phyloP scores from a whole-genome alignment of 2,113 vertebrate genomes.

The Trinectes maculatus region DNA sequence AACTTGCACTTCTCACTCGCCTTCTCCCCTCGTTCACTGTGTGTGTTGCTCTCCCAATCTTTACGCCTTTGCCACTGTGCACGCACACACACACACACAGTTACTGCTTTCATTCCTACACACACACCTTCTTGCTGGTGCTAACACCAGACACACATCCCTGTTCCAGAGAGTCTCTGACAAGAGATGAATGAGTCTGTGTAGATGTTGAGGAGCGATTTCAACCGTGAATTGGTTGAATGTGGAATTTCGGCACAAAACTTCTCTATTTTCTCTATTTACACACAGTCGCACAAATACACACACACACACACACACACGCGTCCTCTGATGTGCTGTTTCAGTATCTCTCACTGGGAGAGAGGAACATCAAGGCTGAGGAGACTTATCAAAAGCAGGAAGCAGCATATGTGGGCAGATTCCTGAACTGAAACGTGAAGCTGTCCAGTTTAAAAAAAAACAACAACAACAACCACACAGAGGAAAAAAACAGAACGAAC shows the following conservation, averaged over 20 bases:
- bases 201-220: constrained; percentile 28
- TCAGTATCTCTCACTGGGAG: constrained; percentile 30
- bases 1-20: constrained; percentile 58
- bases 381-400: constrained; percentile 22
- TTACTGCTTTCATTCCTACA: constrained; percentile 31
- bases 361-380: constrained; percentile 27
- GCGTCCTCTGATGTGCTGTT: constrained; percentile 31
- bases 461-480: constrained; percentile 38
- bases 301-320: constrained; percentile 36
- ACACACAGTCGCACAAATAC: constrained; percentile 56
- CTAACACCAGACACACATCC: constrained; percentile 25
- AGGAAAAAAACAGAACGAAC: constrained; percentile 27
- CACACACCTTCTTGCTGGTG: constrained; percentile 21
- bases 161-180: constrained; percentile 57
- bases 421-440: constrained; percentile 39
- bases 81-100: constrained; percentile 54
- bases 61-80: constrained; percentile 65
- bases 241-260: constrained; percentile 63
- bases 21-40: constrained; percentile 57
- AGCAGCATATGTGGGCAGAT: constrained; percentile 40
- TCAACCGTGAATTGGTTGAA: constrained; percentile 15
- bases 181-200: constrained; percentile 33
- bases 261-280: constrained; percentile 53
- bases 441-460: constrained; percentile 57
- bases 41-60: constrained; percentile 31